phyloP scores from a whole-genome alignment of 1,140 invertebrate species.

The Drosophila repletoides region DNA sequence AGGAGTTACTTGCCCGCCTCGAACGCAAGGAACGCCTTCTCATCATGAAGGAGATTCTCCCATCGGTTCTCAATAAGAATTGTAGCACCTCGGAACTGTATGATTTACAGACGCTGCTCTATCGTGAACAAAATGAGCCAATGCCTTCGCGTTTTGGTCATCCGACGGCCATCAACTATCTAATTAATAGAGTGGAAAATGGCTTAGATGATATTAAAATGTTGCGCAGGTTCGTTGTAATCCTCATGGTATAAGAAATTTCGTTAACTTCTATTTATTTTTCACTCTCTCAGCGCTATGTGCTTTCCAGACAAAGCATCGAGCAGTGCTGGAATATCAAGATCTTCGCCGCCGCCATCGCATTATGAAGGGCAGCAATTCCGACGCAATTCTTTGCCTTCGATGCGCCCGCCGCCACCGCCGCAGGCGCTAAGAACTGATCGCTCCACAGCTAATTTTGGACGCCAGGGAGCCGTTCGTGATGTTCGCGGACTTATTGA shows the following conservation, averaged over 20 bases:
- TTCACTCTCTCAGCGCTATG: conserved; percentile 12
- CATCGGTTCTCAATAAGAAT: conserved; percentile 31
- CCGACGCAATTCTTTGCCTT: conserved; percentile 26
- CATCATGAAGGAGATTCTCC: conserved; percentile 43
- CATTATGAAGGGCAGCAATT: conserved; percentile 13
- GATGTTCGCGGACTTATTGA: conserved; percentile 8
- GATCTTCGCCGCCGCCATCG: not conserved
- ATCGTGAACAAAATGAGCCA: conserved; percentile 21
- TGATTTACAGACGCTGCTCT: conserved; percentile 45
- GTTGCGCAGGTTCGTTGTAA: conserved; percentile 32
- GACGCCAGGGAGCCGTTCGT: not conserved
- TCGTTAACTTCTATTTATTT: not conserved
- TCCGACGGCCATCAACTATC: conserved; percentile 25
- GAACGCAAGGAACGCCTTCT: conserved; percentile 41
- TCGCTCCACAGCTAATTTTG: not conserved
- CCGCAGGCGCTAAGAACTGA: not conserved
- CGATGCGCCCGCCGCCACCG: conserved; percentile 8
- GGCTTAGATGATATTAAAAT: conserved; percentile 26
- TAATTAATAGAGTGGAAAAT: conserved; percentile 30
- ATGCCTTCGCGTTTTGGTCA: not conserved
- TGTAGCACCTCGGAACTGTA: conserved; percentile 42
- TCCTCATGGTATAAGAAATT: not conserved
- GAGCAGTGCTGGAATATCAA: not conserved
- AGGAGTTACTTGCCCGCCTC: conserved; percentile 41
- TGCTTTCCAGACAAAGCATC: conserved; percentile 13